A percentile compares a stretch with the other conserved stretches of the same genome.
Evolutionary conservation across 2,888 invertebrate species (phyloP).

Genomic region (Pilophorus perplexus): DNA sequence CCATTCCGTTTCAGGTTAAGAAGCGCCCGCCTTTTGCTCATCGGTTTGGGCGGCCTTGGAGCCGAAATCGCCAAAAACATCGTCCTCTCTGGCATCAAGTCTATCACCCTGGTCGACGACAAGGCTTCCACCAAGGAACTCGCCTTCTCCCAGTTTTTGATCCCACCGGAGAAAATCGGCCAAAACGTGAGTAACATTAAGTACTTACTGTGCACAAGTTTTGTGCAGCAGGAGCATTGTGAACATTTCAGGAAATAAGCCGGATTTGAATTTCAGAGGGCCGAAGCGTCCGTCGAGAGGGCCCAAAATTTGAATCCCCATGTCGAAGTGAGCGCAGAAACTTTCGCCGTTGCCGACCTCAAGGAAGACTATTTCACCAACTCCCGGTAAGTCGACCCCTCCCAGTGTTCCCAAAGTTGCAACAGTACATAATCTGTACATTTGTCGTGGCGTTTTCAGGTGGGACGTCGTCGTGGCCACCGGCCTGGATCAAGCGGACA

Average conservation of each 20-base stretch:
- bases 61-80: slow-evolving; percentile 97
- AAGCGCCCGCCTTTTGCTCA: slow-evolving; percentile 78
- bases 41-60: slow-evolving; percentile 85
- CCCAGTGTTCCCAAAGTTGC: neutral
- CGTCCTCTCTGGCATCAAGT: slow-evolving; percentile 87
- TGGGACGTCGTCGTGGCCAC: slow-evolving; percentile 85
- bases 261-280: slow-evolving; percentile 63
- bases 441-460: neutral
- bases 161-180: slow-evolving; percentile 68
- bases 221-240: no score
- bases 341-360: slow-evolving; percentile 8
- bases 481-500: slow-evolving; percentile 67
- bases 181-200: slow-evolving; percentile 71
- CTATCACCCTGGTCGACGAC: slow-evolving; percentile 80
- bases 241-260: no score
- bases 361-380: slow-evolving; percentile 23
- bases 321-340: slow-evolving; percentile 69
- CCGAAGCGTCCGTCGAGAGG: slow-evolving; percentile 73
- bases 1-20: slow-evolving; percentile 64
- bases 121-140: slow-evolving; percentile 69
- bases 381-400: slow-evolving; percentile 6
- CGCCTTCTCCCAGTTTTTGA: slow-evolving; percentile 78
- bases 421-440: neutral
- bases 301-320: slow-evolving; percentile 88
- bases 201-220: no score